These are phyloP conservation scores for Parascotia fuliginaria DNA, from an alignment of 2,888 invertebrate species.

Conservation along the genomic window DNA sequence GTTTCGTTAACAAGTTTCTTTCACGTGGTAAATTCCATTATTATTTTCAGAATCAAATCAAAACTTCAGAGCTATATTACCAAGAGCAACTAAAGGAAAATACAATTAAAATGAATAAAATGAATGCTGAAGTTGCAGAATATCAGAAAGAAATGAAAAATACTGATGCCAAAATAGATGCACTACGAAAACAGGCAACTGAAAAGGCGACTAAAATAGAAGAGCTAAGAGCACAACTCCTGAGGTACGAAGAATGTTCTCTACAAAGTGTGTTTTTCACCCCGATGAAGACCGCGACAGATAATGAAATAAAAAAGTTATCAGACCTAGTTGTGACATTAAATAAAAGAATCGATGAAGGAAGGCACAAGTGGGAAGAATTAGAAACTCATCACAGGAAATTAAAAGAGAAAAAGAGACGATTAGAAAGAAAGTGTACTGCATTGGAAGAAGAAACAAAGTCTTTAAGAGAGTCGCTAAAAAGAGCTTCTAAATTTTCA, in stretches of 20 bases:
- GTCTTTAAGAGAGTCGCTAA: slow-evolving; percentile 52
- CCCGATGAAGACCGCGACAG: slow-evolving; percentile 84
- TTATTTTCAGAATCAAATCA: slow-evolving; percentile 83
- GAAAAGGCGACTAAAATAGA: slow-evolving; percentile 80
- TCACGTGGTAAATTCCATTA: too few species aligned
- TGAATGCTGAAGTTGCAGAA: slow-evolving; percentile 71
- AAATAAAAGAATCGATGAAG: slow-evolving; percentile 85
- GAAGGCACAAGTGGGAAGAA: slow-evolving; percentile 86
- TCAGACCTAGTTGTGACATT: slow-evolving; percentile 85
- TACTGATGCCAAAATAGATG: slow-evolving; percentile 81
- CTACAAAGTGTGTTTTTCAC: slow-evolving; percentile 80
- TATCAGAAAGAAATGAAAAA: slow-evolving; percentile 74
- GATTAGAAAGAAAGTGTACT: slow-evolving; percentile 63
- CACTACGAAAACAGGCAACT: slow-evolving; percentile 73
- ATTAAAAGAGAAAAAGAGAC: slow-evolving; percentile 80
- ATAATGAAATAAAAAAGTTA: slow-evolving; percentile 87
- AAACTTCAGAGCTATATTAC: slow-evolving; percentile 72
- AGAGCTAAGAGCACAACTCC: slow-evolving; percentile 73
- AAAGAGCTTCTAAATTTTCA: slow-evolving; percentile 61
- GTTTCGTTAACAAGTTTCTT: too few species aligned
- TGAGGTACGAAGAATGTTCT: slow-evolving; percentile 78
- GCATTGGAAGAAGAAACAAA: slow-evolving; percentile 63
- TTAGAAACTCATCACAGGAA: slow-evolving; percentile 84
- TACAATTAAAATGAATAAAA: slow-evolving; percentile 78
- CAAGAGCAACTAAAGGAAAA: slow-evolving; percentile 82